Evolutionary conservation across 2,797 vertebrate genomes (phyloP), one percentile per base, ranked within the genome.

Genomic region (Scyliorhinus canicula): DNA sequence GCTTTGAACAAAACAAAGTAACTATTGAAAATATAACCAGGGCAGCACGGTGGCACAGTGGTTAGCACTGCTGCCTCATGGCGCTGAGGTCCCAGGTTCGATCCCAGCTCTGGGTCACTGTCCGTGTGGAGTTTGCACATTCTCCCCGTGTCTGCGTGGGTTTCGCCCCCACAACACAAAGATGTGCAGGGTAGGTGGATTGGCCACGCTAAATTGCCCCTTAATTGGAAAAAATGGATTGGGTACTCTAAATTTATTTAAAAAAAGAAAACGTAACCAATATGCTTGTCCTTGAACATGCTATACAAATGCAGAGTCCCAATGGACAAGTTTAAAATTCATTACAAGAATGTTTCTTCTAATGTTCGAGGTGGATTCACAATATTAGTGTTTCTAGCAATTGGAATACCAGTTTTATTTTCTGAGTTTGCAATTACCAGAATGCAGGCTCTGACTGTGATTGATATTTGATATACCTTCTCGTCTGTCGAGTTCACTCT

Each of bases 391-490:
- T 91, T 40, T 40, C 88, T 40, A 24, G 19, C 35, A 60, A 40
- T 40, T 63, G 19, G 35, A 60, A 63, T 91, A 40, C 35, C 88
- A 91, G 19, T 91, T 63, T 26, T 63, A 63, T 4, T 52, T 55
- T 35, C 84, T 88, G 52, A 57, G 85, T 55, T 28, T 21, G 57
- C 35, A 24, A 24, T 63, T 91, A 63, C 88, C 57, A 40, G 55
- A 91, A 63, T n/a, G 4, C 8, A 63, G 57, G 19, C 57, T 40
- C n/a, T 40, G 88, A 63, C 35, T 63, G 88, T 63, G 31, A 91
- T 91, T 91, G 88, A 91, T 91, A 91, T 63, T 91, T 91, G 88
- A 91, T 57, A 91, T 91, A 31, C 86, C 57, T 24, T 63, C 88
- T 91, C 57, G n/a, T 91, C 88, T 63, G 88, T 91, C 57, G 26